Evolutionary conservation across 2,113 vertebrate genomes (phyloP), one percentile per base, ranked within the genome.

Genomic region (Albula goreensis): DNA sequence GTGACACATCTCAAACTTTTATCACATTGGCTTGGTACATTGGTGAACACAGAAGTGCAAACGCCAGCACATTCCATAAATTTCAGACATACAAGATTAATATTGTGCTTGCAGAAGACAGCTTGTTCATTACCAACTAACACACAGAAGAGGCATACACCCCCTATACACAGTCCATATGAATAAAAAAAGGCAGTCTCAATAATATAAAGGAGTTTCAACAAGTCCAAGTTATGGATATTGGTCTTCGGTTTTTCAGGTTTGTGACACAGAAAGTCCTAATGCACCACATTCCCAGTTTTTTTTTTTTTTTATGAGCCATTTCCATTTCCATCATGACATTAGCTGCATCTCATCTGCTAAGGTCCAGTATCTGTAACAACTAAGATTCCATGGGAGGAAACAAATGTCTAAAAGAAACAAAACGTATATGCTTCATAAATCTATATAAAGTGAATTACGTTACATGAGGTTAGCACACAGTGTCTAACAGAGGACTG

Each of bases 401-500:
- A 19, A 66, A 22, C 22, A 22, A 15, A 10, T 31, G 22, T 74
- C 7, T 31, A 8, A 31, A 74, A 31, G 7, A 5, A 74, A 31
- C n/a, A 25, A 74, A 74, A 74, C n/a, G 25, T n/a, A 66, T 2
- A 25, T 5, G 70, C 22, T 22, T 9, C 70, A 31, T 10, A 74
- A 2, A 74, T 31, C 70, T 5, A 74, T 31, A 22, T 1, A 74
- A n/a, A 74, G n/a, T 7, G 80, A 87, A 88, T 87, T 86, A 86
- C 25, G 60, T 89, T 88, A 88, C 82, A 83, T 80, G 88, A 86
- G 78, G 82, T 91, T 88, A 86, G 81, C 80, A 85, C 88, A 89
- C 84, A 91, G 88, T 88, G 88, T 91, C 93, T 93, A 90, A 91
- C 92, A 94, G 94, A 92, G 92, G 92, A 92, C 91, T 92, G 91